A percentile compares a stretch with the other conserved stretches of the same genome.
These are phyloP conservation scores for Knipowitschia caucasica DNA, from an alignment of 2,797 vertebrate species.

Conservation along the genomic window DNA sequence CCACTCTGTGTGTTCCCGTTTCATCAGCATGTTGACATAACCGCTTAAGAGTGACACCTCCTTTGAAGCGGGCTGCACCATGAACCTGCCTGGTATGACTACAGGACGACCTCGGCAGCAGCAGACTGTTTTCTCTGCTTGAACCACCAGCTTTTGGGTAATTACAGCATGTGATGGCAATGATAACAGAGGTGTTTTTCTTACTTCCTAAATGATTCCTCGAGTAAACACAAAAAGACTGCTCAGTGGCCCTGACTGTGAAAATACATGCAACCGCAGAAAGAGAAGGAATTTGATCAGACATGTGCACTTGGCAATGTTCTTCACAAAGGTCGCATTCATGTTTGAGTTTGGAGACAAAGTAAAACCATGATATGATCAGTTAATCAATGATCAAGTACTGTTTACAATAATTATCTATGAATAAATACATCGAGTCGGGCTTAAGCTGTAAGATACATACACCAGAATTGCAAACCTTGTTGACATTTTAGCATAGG, in stretches of 20 bases:
- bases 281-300: slow-evolving; percentile 42
- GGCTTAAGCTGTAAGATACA: slow-evolving; percentile 34
- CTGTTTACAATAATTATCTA: not conserved
- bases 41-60: slow-evolving; percentile 56
- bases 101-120: slow-evolving; percentile 52
- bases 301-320: slow-evolving; percentile 50
- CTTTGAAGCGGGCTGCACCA: slow-evolving; percentile 56
- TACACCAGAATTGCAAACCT: slow-evolving; percentile 22
- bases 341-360: slow-evolving; percentile 27
- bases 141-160: slow-evolving; percentile 55
- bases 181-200: slow-evolving; percentile 72
- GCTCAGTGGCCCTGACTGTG: slow-evolving; percentile 37
- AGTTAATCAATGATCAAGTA: not conserved
- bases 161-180: slow-evolving; percentile 73
- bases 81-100: slow-evolving; percentile 40
- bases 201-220: slow-evolving; percentile 71
- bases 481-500: slow-evolving; percentile 13
- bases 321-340: slow-evolving; percentile 62
- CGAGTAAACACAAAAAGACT: slow-evolving; percentile 48
- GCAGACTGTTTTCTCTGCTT: slow-evolving; percentile 62
- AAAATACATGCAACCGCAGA: slow-evolving; percentile 42
- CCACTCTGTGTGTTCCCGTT: slow-evolving; percentile 54
- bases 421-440: not conserved
- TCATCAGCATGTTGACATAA: slow-evolving; percentile 65
- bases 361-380: not conserved